Conservation (phyloP, 2,888 invertebrate genomes). For the Caenorhabditis sp. region DNA sequence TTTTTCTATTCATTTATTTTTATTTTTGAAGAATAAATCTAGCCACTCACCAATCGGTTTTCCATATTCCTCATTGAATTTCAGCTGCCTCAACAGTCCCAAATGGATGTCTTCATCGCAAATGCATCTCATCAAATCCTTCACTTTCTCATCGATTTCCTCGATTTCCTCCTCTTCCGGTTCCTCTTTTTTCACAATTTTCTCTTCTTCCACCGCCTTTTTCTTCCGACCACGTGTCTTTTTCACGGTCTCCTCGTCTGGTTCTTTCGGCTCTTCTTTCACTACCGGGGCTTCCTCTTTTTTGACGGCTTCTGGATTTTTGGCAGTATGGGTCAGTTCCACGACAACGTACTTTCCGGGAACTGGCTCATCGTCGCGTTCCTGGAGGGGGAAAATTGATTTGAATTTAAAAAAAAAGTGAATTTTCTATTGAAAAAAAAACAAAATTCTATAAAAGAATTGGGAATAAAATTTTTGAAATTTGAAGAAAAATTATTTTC, state of each 20-base stretch:
- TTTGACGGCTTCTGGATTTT: conserved; percentile 25
- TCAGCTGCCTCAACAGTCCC: conserved; percentile 53
- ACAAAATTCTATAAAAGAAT: too few relatives aligned
- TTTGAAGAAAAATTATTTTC: too few relatives aligned
- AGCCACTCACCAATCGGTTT: conserved; percentile 49
- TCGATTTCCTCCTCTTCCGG: conserved; percentile 19
- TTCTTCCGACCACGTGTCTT: conserved; percentile 15
- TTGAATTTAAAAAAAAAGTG: too few relatives aligned
- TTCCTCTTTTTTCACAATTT: conserved; percentile 13
- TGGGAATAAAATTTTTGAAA: too few relatives aligned
- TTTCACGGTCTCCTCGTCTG: conserved; percentile 10
- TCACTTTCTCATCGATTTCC: conserved; percentile 31
- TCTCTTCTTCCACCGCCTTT: conserved; percentile 7
- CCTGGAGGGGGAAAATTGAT: too few relatives aligned
- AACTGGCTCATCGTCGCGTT: conserved; percentile 41
- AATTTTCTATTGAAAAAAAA: too few relatives aligned
- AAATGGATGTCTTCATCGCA: conserved; percentile 63
- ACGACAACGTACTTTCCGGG: conserved; percentile 59
- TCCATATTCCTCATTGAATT: conserved; percentile 61
- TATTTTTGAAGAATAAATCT: too few relatives aligned
- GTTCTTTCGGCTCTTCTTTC: conserved; percentile 21
- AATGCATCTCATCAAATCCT: conserved; percentile 51
- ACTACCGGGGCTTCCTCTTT: conserved; percentile 24
- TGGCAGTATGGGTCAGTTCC: conserved; percentile 21
- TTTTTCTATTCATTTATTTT: too few relatives aligned